phyloP scores from a whole-genome alignment of 2,797 vertebrate species.

The Geotrypetes seraphini region DNA sequence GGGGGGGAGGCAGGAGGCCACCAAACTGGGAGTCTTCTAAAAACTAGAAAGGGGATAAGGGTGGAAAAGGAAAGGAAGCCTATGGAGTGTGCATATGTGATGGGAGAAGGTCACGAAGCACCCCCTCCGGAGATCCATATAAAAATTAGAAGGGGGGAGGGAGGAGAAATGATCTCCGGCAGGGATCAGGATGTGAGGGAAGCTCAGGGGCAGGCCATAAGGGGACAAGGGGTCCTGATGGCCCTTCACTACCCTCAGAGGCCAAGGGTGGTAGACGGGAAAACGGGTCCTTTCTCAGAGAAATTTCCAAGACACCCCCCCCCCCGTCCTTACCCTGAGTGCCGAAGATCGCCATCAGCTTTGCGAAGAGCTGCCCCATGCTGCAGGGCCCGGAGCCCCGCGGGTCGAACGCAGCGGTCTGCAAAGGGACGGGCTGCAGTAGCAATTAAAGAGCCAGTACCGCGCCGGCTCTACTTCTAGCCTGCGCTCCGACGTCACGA shows the following conservation, averaged over 20 bases:
- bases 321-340: slow-evolving; percentile 20
- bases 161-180: too few species aligned
- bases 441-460: neutral
- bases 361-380: slow-evolving; percentile 26
- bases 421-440: neutral
- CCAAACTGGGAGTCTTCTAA: too few species aligned
- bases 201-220: too few species aligned
- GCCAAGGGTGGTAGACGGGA: neutral
- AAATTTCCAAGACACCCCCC: too few species aligned
- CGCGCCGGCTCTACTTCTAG: too few species aligned
- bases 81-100: too few species aligned
- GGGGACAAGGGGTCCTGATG: neutral
- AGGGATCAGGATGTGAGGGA: too few species aligned
- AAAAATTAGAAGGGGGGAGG: accelerated
- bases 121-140: too few species aligned
- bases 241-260: neutral
- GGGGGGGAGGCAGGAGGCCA: neutral
- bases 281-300: neutral
- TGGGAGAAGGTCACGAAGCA: too few species aligned
- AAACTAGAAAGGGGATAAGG: too few species aligned
- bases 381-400: neutral
- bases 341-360: slow-evolving; percentile 27
- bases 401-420: neutral
- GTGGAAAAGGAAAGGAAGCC: too few species aligned
- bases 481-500: neutral